Evolutionary conservation across 2,888 invertebrate species (phyloP).

Genomic region (Hydrotaea cyrtoneurina): DNA sequence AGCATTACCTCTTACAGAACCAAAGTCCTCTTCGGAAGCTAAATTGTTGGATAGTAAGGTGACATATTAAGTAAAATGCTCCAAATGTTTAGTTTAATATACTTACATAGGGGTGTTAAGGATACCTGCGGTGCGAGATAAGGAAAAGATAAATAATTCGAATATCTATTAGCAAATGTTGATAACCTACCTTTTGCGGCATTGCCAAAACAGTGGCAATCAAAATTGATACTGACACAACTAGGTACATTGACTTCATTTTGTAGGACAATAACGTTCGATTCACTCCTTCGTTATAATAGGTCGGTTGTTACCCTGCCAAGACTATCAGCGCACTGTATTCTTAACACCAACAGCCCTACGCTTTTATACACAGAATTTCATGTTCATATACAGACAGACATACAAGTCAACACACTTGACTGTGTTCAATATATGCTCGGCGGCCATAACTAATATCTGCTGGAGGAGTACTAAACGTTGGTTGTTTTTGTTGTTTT

Average conservation of each 20-base stretch:
- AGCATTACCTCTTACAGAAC: conserved; percentile 16
- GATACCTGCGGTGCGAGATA: conserved; percentile 39
- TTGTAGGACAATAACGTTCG: not conserved
- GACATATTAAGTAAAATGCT: not conserved
- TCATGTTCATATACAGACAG: not conserved
- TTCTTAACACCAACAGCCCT: conserved; percentile 1
- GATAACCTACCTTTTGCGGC: conserved; percentile 64
- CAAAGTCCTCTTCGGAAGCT: conserved; percentile 63
- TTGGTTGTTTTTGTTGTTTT: conserved; percentile 55
- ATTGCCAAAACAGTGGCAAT: conserved; percentile 52
- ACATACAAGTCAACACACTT: not conserved
- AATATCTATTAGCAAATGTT: too few relatives aligned
- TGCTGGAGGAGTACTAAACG: not conserved
- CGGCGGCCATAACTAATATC: too few relatives aligned
- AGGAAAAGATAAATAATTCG: not conserved
- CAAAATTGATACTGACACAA: conserved; percentile 41
- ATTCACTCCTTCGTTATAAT: not conserved
- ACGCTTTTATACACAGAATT: conserved; percentile 54
- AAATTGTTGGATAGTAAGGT: not conserved
- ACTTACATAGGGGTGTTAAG: conserved; percentile 60
- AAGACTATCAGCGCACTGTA: conserved; percentile 45
- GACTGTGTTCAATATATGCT: not conserved
- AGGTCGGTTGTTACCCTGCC: conserved; percentile 20
- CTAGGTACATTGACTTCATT: conserved; percentile 57
- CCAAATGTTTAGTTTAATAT: not conserved